Conservation (phyloP, 2,113 vertebrate genomes). For the Aegotheles bennettii region DNA sequence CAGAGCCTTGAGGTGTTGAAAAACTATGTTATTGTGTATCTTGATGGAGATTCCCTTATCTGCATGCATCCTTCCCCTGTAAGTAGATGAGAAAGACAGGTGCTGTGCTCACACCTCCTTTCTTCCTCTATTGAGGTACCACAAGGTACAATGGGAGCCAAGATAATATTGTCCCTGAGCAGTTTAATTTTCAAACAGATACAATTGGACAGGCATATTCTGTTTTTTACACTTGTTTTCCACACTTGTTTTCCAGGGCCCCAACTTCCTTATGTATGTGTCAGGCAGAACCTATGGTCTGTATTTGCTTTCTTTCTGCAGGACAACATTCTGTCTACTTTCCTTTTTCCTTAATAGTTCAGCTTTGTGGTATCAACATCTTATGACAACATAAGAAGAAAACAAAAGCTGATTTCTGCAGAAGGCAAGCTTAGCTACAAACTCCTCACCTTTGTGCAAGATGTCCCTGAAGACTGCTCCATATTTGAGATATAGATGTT, state of each 20-base stretch:
- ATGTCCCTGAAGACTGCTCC: constrained; percentile 7
- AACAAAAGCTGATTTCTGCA: constrained; percentile 11
- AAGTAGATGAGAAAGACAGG: not conserved
- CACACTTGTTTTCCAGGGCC: not conserved
- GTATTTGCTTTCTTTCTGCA: constrained; percentile 1
- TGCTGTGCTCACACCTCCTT: not conserved
- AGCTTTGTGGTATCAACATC: not conserved
- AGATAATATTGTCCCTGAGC: not conserved
- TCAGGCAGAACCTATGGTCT: not conserved
- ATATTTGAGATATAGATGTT: constrained; percentile 23
- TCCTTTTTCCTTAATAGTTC: constrained; percentile 15
- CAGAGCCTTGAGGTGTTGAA: not conserved
- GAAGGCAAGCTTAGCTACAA: not conserved
- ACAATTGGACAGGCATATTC: not conserved
- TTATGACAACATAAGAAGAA: constrained; percentile 16
- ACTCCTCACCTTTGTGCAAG: not conserved
- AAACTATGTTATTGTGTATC: not conserved
- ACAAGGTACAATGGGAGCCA: not conserved
- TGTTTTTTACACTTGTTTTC: not conserved
- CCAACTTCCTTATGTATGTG: not conserved
- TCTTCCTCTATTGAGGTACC: not conserved
- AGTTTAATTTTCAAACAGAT: not conserved
- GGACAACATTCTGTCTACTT: not conserved
- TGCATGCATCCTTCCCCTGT: not conserved
- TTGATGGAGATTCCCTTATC: not conserved